These are phyloP conservation scores for Microcaecilia unicolor DNA, from an alignment of 2,797 vertebrate genomes.

Conservation along the genomic window DNA sequence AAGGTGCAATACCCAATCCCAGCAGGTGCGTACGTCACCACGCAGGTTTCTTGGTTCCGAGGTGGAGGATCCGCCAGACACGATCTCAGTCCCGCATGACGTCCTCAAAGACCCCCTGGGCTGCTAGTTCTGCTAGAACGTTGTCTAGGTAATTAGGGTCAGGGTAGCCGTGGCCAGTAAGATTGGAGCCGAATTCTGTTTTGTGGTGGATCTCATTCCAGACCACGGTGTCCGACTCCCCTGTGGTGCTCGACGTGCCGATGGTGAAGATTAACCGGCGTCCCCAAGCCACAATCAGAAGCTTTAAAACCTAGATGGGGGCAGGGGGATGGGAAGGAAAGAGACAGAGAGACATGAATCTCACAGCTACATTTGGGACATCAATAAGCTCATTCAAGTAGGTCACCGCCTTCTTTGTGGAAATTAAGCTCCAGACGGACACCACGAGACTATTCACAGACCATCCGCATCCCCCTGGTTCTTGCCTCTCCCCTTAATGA, in stretches of 20 bases:
- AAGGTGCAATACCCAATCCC: too few species aligned
- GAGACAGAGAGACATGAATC: too few species aligned
- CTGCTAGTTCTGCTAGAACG: constrained; percentile 80
- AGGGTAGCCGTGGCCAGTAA: constrained; percentile 90
- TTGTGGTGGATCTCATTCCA: constrained; percentile 98
- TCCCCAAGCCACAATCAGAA: constrained; percentile 89
- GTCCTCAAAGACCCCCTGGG: constrained; percentile 83
- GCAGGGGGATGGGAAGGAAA: fast-evolving
- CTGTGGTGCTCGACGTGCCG: constrained; percentile 90
- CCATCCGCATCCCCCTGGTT: too few species aligned
- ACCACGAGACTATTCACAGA: too few species aligned
- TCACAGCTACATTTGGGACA: too few species aligned
- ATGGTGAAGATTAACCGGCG: constrained; percentile 92
- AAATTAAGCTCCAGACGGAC: too few species aligned
- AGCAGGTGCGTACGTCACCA: neutral
- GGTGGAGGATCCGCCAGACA: neutral
- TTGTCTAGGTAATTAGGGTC: constrained; percentile 93
- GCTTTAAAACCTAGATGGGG: constrained; percentile 68
- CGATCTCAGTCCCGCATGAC: constrained; percentile 75
- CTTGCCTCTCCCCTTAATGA: too few species aligned
- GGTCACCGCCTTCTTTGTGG: too few species aligned
- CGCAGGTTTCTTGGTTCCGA: too few species aligned
- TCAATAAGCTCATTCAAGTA: too few species aligned
- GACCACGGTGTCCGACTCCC: constrained; percentile 87
- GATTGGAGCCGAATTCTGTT: constrained; percentile 93